phyloP scores from a whole-genome alignment of 2,797 vertebrate genomes.

The Otolemur crassicaudatus region DNA sequence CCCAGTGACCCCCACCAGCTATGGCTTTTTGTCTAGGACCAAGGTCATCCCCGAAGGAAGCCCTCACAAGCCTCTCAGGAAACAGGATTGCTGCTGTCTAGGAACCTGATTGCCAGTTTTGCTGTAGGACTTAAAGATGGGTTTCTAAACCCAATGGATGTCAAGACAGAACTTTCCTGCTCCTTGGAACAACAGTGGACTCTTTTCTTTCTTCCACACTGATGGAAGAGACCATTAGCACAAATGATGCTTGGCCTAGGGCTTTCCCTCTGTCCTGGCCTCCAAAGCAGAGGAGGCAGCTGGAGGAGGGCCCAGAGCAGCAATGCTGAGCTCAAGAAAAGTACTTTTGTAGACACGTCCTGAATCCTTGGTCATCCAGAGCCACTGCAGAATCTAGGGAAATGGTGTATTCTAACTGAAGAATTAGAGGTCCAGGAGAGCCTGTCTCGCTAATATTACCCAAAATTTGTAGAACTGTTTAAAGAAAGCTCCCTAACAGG shows the following conservation, averaged over 20 bases:
- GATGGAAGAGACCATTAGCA: neutral
- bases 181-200: neutral
- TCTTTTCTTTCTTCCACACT: neutral
- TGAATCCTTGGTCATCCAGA: neutral
- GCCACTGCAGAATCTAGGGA: neutral
- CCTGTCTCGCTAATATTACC: neutral
- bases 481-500: neutral
- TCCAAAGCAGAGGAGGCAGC: neutral
- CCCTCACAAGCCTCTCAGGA: conserved; percentile 42
- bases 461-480: neutral
- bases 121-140: neutral
- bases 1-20: conserved; percentile 89
- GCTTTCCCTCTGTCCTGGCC: conserved; percentile 12
- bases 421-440: neutral
- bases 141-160: neutral
- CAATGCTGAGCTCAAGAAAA: neutral
- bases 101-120: neutral
- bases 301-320: neutral
- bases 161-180: conserved; percentile 18
- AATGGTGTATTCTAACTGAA: neutral
- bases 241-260: neutral
- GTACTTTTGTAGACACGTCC: neutral
- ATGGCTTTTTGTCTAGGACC: conserved; percentile 92
- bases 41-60: neutral
- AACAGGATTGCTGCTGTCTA: neutral